Percentiles rank a stretch among this genome's conserved stretches.
Conservation (phyloP, 2,113 vertebrate species). For the Scytalopus superciliaris region DNA sequence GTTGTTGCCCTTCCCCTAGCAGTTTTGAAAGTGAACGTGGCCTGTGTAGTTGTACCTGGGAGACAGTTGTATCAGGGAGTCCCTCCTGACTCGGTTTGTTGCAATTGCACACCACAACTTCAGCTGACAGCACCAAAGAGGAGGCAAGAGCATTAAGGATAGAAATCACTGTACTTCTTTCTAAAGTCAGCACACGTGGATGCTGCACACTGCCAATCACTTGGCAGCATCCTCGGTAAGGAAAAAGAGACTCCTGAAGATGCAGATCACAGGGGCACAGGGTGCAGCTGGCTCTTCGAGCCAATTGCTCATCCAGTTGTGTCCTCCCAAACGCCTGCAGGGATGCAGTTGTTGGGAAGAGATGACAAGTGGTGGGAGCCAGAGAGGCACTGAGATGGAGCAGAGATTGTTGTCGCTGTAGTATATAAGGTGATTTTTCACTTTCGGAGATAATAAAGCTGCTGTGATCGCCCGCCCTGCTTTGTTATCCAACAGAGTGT, state of each 20-base stretch:
- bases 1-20: neutral
- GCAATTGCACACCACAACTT: neutral
- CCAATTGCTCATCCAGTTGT: fast-evolving
- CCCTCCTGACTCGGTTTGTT: neutral
- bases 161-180: neutral
- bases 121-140: neutral
- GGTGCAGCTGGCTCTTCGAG: neutral
- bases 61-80: neutral
- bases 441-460: neutral
- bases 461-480: neutral
- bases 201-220: neutral
- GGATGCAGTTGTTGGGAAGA: neutral
- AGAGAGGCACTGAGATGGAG: neutral
- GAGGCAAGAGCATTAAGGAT: neutral
- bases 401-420: neutral
- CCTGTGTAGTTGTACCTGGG: neutral
- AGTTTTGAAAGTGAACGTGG: neutral
- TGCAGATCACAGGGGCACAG: neutral
- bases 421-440: neutral
- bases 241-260: neutral
- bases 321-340: neutral
- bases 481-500: neutral
- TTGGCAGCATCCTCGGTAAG: neutral
- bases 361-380: neutral
- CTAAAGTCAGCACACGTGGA: neutral